Evolutionary conservation across 2,888 invertebrate species (phyloP), one percentile per base, ranked within the genome.

Genomic region (Melinaea marsaeus): DNA sequence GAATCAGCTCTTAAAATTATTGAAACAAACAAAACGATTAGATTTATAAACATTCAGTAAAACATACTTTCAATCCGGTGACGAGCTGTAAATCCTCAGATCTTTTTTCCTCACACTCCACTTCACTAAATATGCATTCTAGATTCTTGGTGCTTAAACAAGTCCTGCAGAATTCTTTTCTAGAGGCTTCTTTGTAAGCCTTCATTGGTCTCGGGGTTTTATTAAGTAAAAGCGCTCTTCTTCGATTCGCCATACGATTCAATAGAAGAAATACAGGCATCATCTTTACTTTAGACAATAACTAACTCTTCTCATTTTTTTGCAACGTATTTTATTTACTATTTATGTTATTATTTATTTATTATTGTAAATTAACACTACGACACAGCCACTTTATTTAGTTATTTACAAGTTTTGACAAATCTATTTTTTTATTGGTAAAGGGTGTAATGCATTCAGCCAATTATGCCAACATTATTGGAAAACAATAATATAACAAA

Each of bases 31-130:
- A 37, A 37, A 6, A 37, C 4, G 4, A 37, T 2, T 37, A 37
- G 4, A 37, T 37, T 37, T 37, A 7, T 42, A 22, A 1, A 22
- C 0, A 1, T 22, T 22, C 22, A 22, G 22, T 22, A 22, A 22
- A 22, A 22, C 62, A 57, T 71, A 81, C 82, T 72, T 83, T 79
- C 33, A 87, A 74, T 5, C 86, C 86, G 2, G 86, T 86, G 0
- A 79, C 80, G 0, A 82, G 65, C 45, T 65, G 72, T 11, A 86
- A 68, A 13, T 86, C 81, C 2, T 80, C 70, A 0, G 84, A 70
- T 0, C 77, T 71, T 61, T 81, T 86, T 32, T 77, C 70, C 9
- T 73, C 75, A 1, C 63, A 66, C 9, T 82, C 79, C 71, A 78
- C 79, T 62, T 72, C 74, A 13, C 65, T 64, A 67, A 86, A 86